Evolutionary conservation across 1,140 invertebrate species (phyloP), one percentile per base, ranked within the genome.

Genomic region (Aphelenchoides besseyi): DNA sequence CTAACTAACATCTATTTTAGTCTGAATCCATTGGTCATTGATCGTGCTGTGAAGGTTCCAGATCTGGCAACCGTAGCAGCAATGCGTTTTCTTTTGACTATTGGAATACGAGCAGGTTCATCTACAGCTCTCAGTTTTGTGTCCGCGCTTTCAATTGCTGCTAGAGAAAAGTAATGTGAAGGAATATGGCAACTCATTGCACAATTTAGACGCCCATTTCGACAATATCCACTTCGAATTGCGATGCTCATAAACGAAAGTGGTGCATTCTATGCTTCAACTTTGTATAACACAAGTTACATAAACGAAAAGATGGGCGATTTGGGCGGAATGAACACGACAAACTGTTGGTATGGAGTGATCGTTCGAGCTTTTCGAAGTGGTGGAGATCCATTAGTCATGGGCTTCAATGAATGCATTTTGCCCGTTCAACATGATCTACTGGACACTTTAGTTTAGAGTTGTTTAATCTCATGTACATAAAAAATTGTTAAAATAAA

Each of bases 1-100:
- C n/a, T n/a, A n/a, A n/a, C n/a, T n/a, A n/a, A n/a, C n/a, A n/a
- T n/a, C n/a, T n/a, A n/a, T 54, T 70, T 70, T 1, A 76, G 74
- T 23, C 52, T 72, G 16, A 9, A 9, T 12, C 70, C 72, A 8
- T n/a, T n/a, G 9, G 54, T 75, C 1, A 74, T 72, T 48, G 70
- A 72, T 48, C 72, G 72, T 59, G 69, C 48, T 23, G 29, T 62
- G 5, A 72, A 72, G 32, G n/a, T 72, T 0, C 70, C 70, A 9
- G 70, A 72, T 48, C 35, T 72, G 23, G 70, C 70, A 18, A 62
- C 70, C 3, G 18, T 55, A 16, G 70, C 70, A 8, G 48, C 70
- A 18, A 72, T 72, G 70, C 71, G 74, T 28, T 66, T 72, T 74
- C 23, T 72, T 12, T 69, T 2, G n/a, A 9, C 67, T 2, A 32